A percentile compares a stretch with the other conserved stretches of the same genome.
Evolutionary conservation across 2,113 vertebrate genomes (phyloP).

Genomic region (Mormyrus lacerda): DNA sequence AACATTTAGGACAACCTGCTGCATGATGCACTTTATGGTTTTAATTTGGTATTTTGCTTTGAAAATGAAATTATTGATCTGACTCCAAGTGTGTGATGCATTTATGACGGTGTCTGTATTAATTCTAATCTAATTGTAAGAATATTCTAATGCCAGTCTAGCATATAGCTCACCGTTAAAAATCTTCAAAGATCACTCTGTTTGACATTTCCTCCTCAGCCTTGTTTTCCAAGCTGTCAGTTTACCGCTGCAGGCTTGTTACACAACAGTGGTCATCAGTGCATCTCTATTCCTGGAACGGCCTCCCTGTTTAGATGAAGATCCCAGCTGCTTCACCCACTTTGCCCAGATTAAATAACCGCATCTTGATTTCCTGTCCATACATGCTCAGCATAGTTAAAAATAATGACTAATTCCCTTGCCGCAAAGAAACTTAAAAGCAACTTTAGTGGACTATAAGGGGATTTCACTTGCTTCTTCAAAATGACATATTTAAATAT

Average conservation of each 20-base stretch:
- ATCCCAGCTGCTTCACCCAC: background rate
- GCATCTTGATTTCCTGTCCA: slow-evolving; percentile 13
- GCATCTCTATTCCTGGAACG: slow-evolving; percentile 17
- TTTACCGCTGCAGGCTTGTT: slow-evolving; percentile 20
- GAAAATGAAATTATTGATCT: background rate
- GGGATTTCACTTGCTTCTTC: background rate
- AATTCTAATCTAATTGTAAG: background rate
- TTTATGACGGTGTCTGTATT: background rate
- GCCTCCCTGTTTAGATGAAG: slow-evolving; percentile 1
- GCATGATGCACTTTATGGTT: background rate
- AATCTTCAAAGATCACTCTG: background rate
- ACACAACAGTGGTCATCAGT: background rate
- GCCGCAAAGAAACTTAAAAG: background rate
- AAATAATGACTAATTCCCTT: slow-evolving; percentile 16
- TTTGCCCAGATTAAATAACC: background rate
- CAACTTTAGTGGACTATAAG: background rate
- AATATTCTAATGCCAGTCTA: background rate
- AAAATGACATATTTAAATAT: background rate
- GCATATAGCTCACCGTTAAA: background rate
- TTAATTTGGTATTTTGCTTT: slow-evolving; percentile 5
- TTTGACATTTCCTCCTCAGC: background rate
- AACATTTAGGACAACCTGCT: background rate
- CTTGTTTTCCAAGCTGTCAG: slow-evolving; percentile 10
- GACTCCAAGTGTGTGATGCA: background rate
- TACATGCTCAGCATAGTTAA: slow-evolving; percentile 21